Evolutionary conservation across 2,797 vertebrate genomes (phyloP), one percentile per base, ranked within the genome.

Genomic region (Cuculus canorus): DNA sequence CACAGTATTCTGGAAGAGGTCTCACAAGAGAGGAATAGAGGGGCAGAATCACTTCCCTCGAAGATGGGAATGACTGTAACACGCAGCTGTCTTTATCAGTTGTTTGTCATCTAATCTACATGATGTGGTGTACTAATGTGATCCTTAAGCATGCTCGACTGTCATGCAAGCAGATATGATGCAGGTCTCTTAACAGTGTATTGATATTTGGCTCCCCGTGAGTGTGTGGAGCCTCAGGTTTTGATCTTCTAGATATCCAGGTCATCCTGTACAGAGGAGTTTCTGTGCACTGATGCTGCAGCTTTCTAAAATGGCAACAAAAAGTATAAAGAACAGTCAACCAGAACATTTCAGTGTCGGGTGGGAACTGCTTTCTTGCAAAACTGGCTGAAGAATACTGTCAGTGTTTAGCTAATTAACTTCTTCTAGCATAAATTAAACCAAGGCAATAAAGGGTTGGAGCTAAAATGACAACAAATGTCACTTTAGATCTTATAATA

Each of bases 361-460:
- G 50, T 92, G 80, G 83, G 88, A 96, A 77, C 66, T 50, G 56
- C 88, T 90, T 88, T 77, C 73, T 72, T 92, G 92, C 70, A 80
- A 73, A 88, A 92, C 92, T 90, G 60, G 75, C 66, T 92, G 75
- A 93, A 87, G 73, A 83, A 33, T 30, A 53, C 35, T 88, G 71
- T 69, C 63, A 27, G 10, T 81, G 75, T 78, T 95, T 75, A 90
- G 37, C 50, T 83, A 88, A 92, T 89, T 16, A 86, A 83, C 61
- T 90, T 54, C 81, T 92, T 79, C 32, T 60, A 57, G 75, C 64
- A 73, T 88, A 82, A 93, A 88, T 95, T 82, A 92, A 90, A 84
- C 13, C 8, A 54, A 61, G 63, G 11, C 32, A 73, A 22, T 47
- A 5, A 7, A 45, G 70, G 83, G 53, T 57, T 71, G 65, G 37